Conservation (phyloP, 2,113 vertebrate species). For the Meriones unguiculatus region DNA sequence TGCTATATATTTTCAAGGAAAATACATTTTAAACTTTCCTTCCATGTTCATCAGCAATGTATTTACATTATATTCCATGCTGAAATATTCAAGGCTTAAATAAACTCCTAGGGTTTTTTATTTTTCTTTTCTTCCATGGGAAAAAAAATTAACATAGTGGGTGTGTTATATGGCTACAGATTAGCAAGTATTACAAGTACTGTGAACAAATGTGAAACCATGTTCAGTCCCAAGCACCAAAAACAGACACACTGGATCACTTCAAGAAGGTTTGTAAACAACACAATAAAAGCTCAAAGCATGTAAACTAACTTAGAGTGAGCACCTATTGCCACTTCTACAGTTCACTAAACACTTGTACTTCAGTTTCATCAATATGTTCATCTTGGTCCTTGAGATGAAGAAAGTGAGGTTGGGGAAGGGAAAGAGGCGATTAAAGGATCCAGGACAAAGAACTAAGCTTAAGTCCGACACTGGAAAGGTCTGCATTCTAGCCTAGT, state of each 20-base stretch:
- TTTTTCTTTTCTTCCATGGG: slow-evolving; percentile 4
- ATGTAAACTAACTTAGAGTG: background rate
- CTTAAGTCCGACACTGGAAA: background rate
- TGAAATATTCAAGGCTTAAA: slow-evolving; percentile 64
- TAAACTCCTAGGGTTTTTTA: background rate
- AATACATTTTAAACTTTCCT: slow-evolving; percentile 62
- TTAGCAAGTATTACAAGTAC: background rate
- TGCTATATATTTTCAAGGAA: slow-evolving; percentile 61
- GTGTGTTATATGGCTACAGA: background rate
- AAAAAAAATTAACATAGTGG: background rate
- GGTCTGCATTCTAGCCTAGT: background rate
- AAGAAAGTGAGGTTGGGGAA: background rate
- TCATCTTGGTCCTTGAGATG: background rate
- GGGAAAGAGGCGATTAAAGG: background rate
- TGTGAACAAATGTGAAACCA: background rate
- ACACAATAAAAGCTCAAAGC: background rate
- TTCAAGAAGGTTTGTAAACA: slow-evolving; percentile 26
- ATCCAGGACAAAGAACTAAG: background rate
- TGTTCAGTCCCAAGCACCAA: background rate
- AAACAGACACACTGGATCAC: background rate
- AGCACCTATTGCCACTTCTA: background rate
- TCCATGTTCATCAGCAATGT: slow-evolving; percentile 30
- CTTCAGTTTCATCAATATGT: background rate
- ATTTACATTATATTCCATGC: slow-evolving; percentile 38
- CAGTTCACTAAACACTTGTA: background rate